Evolutionary conservation across 2,797 vertebrate species (phyloP), one percentile per base, ranked within the genome.

Genomic region (Xerus rutilus): DNA sequence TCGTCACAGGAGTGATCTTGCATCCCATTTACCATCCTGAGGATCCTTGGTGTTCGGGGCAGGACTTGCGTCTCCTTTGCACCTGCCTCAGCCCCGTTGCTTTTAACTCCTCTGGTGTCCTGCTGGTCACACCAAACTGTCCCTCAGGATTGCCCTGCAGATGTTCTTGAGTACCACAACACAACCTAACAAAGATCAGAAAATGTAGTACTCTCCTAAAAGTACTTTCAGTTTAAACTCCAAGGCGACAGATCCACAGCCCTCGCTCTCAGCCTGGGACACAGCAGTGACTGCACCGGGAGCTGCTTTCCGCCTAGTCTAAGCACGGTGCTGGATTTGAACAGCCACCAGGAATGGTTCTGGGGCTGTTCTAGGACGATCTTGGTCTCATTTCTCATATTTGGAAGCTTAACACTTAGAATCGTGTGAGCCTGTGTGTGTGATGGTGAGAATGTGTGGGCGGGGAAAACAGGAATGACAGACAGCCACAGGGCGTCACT

Each of bases 261-360:
- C 0, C 6, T 8, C 3, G 25, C 54, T 1, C 49, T 49, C 57
- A 12, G 2, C 2, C 52, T 14, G n/a, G 14, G 23, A 28, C 30
- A 2, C 0, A 2, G 25, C 20, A 3, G 25, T 82, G 28, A 7
- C 0, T 3, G 23, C 0, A 0, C 14, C 15, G 5, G 7, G 9
- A 7, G 1, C 17, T 1, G 15, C 3, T 43, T 45, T 70, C 21
- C 69, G 3, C 6, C 20, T 23, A 11, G 35, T 70, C 65, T 65
- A 35, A 14, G 3, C 39, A 64, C 0, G 49, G 4, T 7, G 54
- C 5, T 65, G 13, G 32, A 54, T 21, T 7, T 18, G 32, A 30
- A 72, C 69, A 57, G 4, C 62, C 43, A 43, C 59, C n/a, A 43
- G 23, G 32, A 39, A 28, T 10, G 9, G 17, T 72, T 11, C n/a